Evolutionary conservation across 2,888 invertebrate genomes (phyloP), one percentile per base, ranked within the genome.

Genomic region (Adineta ricciae): DNA sequence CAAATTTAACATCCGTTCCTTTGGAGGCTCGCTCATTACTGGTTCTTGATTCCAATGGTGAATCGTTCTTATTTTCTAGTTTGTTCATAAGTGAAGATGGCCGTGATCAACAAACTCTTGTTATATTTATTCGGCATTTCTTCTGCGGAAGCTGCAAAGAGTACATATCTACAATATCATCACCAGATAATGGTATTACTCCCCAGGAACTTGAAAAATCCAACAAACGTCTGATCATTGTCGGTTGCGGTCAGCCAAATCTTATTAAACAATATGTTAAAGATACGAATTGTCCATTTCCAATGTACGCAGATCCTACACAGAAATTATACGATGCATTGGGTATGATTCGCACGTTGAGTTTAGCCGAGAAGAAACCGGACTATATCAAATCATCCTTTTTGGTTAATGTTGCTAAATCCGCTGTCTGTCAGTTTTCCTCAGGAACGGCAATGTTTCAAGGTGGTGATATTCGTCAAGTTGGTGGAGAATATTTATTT

Each of bases 381-480:
- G n/a, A 78, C 11, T 78, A 78, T 41, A 78, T 78, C 9, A 38
- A 78, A n/a, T 78, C 78, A 19, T 78, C 78, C 4, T 41, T 78
- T 38, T n/a, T 78, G 24, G 21, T 24, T 0, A 41, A n/a, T 9
- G 24, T 41, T 8, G 41, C n/a, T 38, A 41, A 38, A 78, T 78
- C 78, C 24, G 41, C 41, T n/a, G 11, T 38, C 24, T 41, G 21
- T 11, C 41, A 38, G 24, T 14, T 78, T 0, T 0, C 38, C 0
- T 21, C 78, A 41, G 78, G 78, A 78, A 14, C 41, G 11, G n/a
- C 8, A 4, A 41, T n/a, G 41, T 78, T 78, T n/a, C 24, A 78
- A 78, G 78, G 78, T 11, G 78, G 78, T n/a, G 41, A 78, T 41
- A 78, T 78, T 78, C 78, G 32, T 19, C 78, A 78, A 78, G 19